phyloP scores from a whole-genome alignment of 2,888 invertebrate genomes.

The Mesorhabditis spiculigera region DNA sequence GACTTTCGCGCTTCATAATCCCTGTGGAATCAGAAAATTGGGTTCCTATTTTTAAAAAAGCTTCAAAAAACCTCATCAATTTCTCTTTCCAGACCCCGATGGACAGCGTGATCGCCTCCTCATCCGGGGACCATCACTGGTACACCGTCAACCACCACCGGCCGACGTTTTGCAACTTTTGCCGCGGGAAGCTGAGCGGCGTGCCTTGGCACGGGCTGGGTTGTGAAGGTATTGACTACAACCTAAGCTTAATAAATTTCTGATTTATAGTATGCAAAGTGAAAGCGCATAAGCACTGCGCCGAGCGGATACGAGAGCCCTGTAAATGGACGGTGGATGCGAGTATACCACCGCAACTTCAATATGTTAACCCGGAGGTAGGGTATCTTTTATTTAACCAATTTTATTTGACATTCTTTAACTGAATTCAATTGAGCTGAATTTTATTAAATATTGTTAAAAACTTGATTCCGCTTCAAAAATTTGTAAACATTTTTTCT shows the following conservation, averaged over 20 bases:
- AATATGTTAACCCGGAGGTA: conserved; percentile 39
- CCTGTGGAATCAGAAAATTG: no score
- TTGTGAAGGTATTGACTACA: conserved; percentile 71
- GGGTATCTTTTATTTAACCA: not conserved
- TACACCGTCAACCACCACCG: conserved; percentile 30
- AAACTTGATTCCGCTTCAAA: no score
- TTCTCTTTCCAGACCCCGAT: conserved; percentile 16
- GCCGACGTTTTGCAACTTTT: conserved; percentile 77
- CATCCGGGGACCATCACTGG: conserved; percentile 27
- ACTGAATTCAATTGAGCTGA: no score
- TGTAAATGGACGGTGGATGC: conserved; percentile 97
- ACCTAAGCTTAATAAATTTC: not conserved
- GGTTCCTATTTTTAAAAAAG: no score
- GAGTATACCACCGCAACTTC: conserved; percentile 67
- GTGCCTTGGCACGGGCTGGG: conserved; percentile 92
- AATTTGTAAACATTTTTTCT: no score
- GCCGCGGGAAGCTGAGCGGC: conserved; percentile 83
- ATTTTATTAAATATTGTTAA: no score
- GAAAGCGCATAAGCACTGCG: conserved; percentile 92
- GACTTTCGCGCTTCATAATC: no score
- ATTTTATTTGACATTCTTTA: no score
- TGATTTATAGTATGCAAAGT: conserved; percentile 78
- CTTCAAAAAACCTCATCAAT: not conserved
- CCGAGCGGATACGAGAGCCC: conserved; percentile 83
- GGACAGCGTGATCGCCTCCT: conserved; percentile 21